phyloP scores from a whole-genome alignment of 2,113 vertebrate species.

The Toxotes chatareus region DNA sequence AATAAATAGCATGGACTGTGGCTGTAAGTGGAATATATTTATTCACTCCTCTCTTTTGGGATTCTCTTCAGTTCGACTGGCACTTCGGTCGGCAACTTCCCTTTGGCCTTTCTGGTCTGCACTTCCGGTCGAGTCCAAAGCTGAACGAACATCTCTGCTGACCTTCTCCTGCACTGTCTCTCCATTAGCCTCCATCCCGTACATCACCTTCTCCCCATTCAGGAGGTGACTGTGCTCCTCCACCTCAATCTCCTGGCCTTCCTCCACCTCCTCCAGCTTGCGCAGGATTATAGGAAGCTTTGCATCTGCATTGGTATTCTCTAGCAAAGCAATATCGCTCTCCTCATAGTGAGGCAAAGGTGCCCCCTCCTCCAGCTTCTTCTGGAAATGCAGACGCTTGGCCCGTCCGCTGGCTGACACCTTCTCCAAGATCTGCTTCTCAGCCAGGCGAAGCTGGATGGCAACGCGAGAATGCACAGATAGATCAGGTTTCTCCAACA shows the following conservation, averaged over 20 bases:
- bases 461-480: slow-evolving; percentile 87
- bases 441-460: slow-evolving; percentile 92
- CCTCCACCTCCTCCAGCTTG: slow-evolving; percentile 87
- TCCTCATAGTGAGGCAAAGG: slow-evolving; percentile 89
- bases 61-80: slow-evolving; percentile 82
- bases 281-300: slow-evolving; percentile 91
- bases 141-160: slow-evolving; percentile 34
- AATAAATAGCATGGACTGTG: slow-evolving; percentile 78
- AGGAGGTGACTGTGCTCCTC: slow-evolving; percentile 74
- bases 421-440: slow-evolving; percentile 95
- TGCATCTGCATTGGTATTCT: slow-evolving; percentile 86
- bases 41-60: slow-evolving; percentile 86
- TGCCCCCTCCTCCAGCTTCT: slow-evolving; percentile 86
- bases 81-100: slow-evolving; percentile 70
- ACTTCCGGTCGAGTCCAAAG: slow-evolving; percentile 37
- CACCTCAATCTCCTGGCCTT: slow-evolving; percentile 77
- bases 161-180: slow-evolving; percentile 12
- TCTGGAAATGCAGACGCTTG: slow-evolving; percentile 86
- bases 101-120: slow-evolving; percentile 38
- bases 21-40: slow-evolving; percentile 57
- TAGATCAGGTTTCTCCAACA: slow-evolving; percentile 88
- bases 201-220: slow-evolving; percentile 87
- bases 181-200: slow-evolving; percentile 70
- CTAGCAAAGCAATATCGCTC: slow-evolving; percentile 89
- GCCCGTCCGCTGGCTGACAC: slow-evolving; percentile 85